Conservation (phyloP, 2,888 invertebrate genomes). For the Branchellion lobata region DNA sequence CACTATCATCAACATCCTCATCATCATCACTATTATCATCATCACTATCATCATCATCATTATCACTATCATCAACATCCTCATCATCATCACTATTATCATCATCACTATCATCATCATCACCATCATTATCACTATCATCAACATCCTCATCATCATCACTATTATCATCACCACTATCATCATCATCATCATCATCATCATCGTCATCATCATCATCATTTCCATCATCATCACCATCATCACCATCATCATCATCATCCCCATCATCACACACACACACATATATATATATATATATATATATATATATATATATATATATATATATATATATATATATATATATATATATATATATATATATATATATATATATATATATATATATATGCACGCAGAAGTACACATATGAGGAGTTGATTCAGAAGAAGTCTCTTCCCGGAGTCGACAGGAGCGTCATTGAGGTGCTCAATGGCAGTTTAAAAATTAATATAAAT, state of each 20-base stretch:
- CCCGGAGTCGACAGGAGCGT: constrained; percentile 46
- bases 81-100: too few relatives aligned
- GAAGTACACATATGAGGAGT: constrained; percentile 43
- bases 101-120: too few relatives aligned
- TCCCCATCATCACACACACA: too few relatives aligned
- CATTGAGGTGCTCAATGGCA: constrained; percentile 44
- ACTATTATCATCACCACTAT: background rate
- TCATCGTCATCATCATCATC: constrained; percentile 7
- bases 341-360: constrained; percentile 34
- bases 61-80: too few relatives aligned
- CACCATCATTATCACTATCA: too few relatives aligned
- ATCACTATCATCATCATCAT: too few relatives aligned
- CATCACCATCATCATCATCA: background rate
- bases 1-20: too few relatives aligned
- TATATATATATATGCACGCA: background rate
- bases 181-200: constrained; percentile 12
- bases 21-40: too few relatives aligned
- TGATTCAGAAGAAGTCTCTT: constrained; percentile 38
- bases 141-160: background rate
- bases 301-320: constrained; percentile 24
- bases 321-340: background rate
- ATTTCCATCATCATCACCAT: background rate
- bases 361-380: too few relatives aligned
- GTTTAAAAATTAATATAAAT: too few relatives aligned
- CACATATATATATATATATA: too few relatives aligned